Evolutionary conservation across 2,888 invertebrate genomes (phyloP), one percentile per base, ranked within the genome.

Genomic region (Cybosia mesomella): DNA sequence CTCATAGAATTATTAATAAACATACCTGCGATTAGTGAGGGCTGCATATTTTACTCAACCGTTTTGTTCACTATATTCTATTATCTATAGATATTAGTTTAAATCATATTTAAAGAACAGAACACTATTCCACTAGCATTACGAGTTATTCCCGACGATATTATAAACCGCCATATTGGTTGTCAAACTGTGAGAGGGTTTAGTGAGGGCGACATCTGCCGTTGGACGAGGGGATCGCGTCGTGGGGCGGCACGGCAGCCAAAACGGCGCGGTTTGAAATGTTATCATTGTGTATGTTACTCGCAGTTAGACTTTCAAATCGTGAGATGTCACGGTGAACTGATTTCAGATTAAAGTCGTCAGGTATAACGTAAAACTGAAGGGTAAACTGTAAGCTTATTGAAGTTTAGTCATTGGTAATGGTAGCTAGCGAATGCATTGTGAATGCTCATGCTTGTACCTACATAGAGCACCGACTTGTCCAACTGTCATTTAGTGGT

Each of bases 191-290:
- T 70, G 77, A 68, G 75, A 73, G 73, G 81, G 82, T 80, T 77
- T 53, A 54, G 74, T 66, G 64, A 66, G 71, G 63, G 78, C 87
- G 91, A 87, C 92, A 92, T 89, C 92, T 92, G 84, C 75, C 82
- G 84, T 73, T 78, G 81, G 83, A 83, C 79, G 72, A 75, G 72
- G 74, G 71, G 74, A 83, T 69, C 72, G 61, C 66, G 68, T 74
- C 49, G 79, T 69, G 80, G 84, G 82, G 79, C 74, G 75, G 75
- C 65, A 65, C 63, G 73, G 64, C 66, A 73, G 67, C 75, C 66
- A 74, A 75, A 75, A 71, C 66, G 13, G 68, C 68, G 58, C 71
- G 70, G 73, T 72, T 73, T 73, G 74, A 75, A 73, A 77, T 72
- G 64, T 68, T 81, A 75, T 80, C 75, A 72, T 76, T 70, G 73